A percentile compares a stretch with the other conserved stretches of the same genome.
Conservation (phyloP, 2,888 invertebrate species). For the Emmelina monodactyla region DNA sequence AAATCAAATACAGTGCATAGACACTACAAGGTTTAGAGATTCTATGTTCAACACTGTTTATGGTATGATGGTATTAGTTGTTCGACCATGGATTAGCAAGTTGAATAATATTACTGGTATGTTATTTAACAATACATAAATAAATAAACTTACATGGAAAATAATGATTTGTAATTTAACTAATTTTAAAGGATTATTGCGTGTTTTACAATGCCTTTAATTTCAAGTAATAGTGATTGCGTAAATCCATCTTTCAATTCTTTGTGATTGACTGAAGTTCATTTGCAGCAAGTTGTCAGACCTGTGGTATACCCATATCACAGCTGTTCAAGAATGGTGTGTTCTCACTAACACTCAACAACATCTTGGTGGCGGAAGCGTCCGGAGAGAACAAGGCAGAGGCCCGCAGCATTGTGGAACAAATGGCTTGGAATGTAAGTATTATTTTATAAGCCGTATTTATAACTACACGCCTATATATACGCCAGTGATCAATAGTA, state of each 20-base stretch:
- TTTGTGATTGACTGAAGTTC: no score
- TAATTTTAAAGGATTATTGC: no score
- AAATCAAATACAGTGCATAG: conserved; percentile 27
- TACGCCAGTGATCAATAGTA: no score
- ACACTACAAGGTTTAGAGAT: conserved; percentile 28
- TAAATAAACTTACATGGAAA: no score
- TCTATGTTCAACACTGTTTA: conserved; percentile 37
- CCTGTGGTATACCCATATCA: conserved; percentile 23
- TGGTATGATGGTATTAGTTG: conserved; percentile 39
- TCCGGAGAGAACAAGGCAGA: conserved; percentile 24
- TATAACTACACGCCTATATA: no score
- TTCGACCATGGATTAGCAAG: conserved; percentile 43
- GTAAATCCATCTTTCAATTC: no score
- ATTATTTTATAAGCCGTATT: no score
- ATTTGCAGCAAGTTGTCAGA: conserved; percentile 41
- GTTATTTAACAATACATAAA: no score
- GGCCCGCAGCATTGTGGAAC: conserved; percentile 28
- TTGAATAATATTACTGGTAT: conserved; percentile 41
- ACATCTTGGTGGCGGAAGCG: conserved; percentile 25
- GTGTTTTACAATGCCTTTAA: no score
- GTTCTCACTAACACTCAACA: conserved; percentile 26
- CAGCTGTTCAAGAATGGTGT: conserved; percentile 21
- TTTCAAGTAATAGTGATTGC: no score
- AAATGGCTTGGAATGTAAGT: conserved; percentile 45
- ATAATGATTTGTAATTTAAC: no score